Evolutionary conservation across 1,140 invertebrate species (phyloP), one percentile per base, ranked within the genome.

Genomic region (Camponotus floridanus): DNA sequence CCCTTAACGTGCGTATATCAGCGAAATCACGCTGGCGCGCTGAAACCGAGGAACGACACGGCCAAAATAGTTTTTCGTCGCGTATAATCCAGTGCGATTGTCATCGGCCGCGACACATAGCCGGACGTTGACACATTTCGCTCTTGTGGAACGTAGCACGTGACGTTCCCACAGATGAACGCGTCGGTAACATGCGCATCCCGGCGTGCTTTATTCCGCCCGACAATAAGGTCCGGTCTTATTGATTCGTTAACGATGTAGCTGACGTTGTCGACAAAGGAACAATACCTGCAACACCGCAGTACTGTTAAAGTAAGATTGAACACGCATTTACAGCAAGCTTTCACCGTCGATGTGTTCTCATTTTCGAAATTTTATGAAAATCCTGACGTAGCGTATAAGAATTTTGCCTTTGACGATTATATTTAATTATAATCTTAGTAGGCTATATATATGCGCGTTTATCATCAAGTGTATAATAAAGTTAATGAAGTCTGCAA

Each of bases 171-270:
- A 91, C 92, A 92, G 92, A 91, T 90, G 91, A 93, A 93, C 90
- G 91, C 89, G 92, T 93, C 93, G 91, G 87, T 88, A 92, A 90
- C 93, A 93, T 89, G 88, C 90, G 89, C 91, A 87, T 89, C 79
- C 79, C 92, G 87, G 89, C 86, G 88, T 87, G 87, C 86, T 86
- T 83, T 80, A 81, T 87, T 90, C 76, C 87, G 87, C 62, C 81
- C 89, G 90, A 92, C 92, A 93, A 93, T 93, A 88, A 93, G 92
- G 91, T 93, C 92, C 89, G 90, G 92, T 92, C 92, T 93, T 93
- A 93, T 93, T 92, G 93, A 93, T 93, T 92, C 92, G 91, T 93
- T 92, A 93, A 93, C 91, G 91, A 92, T 92, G 91, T 88, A 80
- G 86, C 90, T 91, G 91, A 91, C 86, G 90, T 91, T 90, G 89